Base-by-base conservation (phyloP, 2,113 vertebrate genomes). In the Syrrhaptes paradoxus region DNA sequence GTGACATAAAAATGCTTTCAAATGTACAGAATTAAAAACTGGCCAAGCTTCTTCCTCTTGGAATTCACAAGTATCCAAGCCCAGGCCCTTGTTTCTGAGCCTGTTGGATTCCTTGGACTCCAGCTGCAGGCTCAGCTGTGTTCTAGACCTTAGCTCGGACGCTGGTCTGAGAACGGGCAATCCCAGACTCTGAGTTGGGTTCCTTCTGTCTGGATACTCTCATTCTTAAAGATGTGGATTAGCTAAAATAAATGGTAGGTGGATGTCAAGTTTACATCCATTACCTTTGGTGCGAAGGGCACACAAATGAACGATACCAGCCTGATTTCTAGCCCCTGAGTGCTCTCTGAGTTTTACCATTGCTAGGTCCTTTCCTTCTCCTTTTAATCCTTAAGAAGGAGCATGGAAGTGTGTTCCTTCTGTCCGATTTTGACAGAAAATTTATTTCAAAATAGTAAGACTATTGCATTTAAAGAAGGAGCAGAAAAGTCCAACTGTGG, bases 261-360 rank as follows among this genome's bases (percentile, higher is more conserved):
- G 21, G 6, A 62, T 0, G 1, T 51, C 0, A 10, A 49, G 29
- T 41, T 67, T 46, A 2, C 7, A 20, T 38, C 7, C 4, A 1
- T 88, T 75, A 5, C 6, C 2, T 85, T 41, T 63, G 68, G 36
- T 55, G 34, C 32, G 61, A 29, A 73, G n/a, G 59, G 26, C 32
- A 11, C 4, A 11, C 6, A 4, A 4, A 1, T 58, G 22, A 48
- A 22, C 59, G 31, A 51, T 16, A 38, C 21, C 20, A 51, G 14
- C 62, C 70, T 90, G 48, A 43, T 63, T 88, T 89, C 26, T 61
- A 55, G 38, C 13, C 29, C 17, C 59, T 31, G 29, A 34, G 29
- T 51, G 19, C 70, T 62, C 21, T 49, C 80, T 34, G 57, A 38
- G 13, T 62, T 75, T 90, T 82, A 25, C 13, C 4, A 5, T 58